Evolutionary conservation across 2,797 vertebrate genomes (phyloP), one percentile per base, ranked within the genome.

Genomic region (Silurus lanzhouensis): DNA sequence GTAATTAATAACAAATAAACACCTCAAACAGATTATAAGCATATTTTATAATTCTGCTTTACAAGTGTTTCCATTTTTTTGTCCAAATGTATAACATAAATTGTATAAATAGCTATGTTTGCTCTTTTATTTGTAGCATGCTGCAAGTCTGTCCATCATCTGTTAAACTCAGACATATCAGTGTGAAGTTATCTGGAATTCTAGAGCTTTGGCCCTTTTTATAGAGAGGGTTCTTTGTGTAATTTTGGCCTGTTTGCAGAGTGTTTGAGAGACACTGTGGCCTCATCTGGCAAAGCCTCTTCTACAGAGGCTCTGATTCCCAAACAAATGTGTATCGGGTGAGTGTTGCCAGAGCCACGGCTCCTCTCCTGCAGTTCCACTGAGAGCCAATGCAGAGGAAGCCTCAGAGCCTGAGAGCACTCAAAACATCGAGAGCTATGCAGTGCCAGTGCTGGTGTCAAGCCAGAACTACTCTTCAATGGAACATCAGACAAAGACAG

Each of bases 291-390:
- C 81, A 81, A 83, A 86, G 77, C 58, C 82, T 78, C 55, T 55
- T 81, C 44, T 55, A 52, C 82, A 55, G 82, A 63, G 89, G 89
- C 92, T 72, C 14, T 86, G 76, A 81, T 87, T 89, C 89, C 89
- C 89, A 95, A 96, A 95, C 91, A 95, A 94, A 93, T 87, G 85
- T 88, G 83, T 91, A 92, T 87, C 90, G 89, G 92, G 88, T 61
- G 61, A 84, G 52, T 27, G 71, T 89, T 90, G 93, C 94, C 94
- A 96, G 92, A 90, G 90, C 94, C 94, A 94, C 94, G 91, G 91
- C 91, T 79, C 93, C 92, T 87, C 88, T 90, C 90, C 90, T 89
- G 91, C 92, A 91, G 93, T 90, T 86, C 63, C 25, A 31, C 74
- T 63, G 67, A 71, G 91, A 90, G 90, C 90, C 92, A 91, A 93